These are phyloP conservation scores for Diaperis boleti DNA, from an alignment of 2,888 invertebrate genomes.

Conservation along the genomic window DNA sequence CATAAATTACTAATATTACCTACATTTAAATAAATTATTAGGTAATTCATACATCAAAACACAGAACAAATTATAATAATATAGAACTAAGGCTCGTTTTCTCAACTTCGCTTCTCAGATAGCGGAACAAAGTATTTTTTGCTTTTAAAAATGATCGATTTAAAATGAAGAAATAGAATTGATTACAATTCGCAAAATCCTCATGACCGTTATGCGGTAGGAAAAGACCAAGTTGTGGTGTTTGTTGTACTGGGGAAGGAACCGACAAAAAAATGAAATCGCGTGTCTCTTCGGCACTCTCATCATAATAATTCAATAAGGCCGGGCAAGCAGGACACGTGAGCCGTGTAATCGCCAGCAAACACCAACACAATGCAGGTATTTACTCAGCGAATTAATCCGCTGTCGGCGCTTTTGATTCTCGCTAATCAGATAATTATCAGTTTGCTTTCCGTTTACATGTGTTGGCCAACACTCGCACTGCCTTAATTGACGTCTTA, in stretches of 20 bases:
- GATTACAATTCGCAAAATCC: no score
- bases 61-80: no score
- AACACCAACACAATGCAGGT: constrained; percentile 56
- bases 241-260: constrained; percentile 4
- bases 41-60: no score
- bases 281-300: constrained; percentile 45
- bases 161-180: no score
- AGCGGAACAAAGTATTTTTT: no score
- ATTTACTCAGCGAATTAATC: constrained; percentile 59
- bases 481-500: constrained; percentile 60
- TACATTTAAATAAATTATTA: constrained; percentile 25
- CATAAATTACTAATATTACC: constrained; percentile 32
- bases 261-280: constrained; percentile 28
- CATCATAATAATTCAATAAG: constrained; percentile 50
- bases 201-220: no score
- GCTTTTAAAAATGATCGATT: no score
- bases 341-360: constrained; percentile 49
- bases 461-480: constrained; percentile 59
- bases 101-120: no score
- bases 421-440: constrained; percentile 62
- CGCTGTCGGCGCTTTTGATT: constrained; percentile 60
- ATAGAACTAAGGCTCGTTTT: no score
- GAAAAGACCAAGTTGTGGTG: constrained; percentile 13
- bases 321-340: constrained; percentile 47
- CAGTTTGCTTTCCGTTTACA: constrained; percentile 60